Conservation (phyloP, 2,797 vertebrate genomes). For the Merluccius polli region DNA sequence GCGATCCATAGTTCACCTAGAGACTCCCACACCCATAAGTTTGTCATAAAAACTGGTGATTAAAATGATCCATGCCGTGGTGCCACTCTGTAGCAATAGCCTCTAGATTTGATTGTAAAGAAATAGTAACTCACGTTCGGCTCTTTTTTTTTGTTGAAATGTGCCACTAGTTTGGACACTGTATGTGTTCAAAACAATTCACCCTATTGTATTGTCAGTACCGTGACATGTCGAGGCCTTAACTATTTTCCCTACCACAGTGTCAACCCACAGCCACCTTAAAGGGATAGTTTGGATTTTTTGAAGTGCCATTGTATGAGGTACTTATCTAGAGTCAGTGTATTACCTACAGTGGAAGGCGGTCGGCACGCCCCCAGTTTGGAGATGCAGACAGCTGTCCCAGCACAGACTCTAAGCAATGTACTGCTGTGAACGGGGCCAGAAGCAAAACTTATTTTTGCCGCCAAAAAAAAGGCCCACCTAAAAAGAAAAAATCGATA, state of each 20-base stretch:
- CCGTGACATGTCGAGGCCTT: constrained; percentile 18
- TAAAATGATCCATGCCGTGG: constrained; percentile 42
- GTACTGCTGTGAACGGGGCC: no score
- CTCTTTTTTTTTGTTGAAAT: constrained; percentile 25
- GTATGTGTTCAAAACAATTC: constrained; percentile 10
- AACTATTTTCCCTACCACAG: constrained; percentile 10
- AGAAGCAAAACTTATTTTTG: no score
- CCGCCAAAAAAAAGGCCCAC: no score
- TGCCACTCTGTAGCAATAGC: constrained; percentile 31
- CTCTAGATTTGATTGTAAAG: constrained; percentile 41
- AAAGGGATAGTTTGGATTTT: no score
- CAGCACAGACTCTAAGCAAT: no score
- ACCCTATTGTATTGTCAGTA: constrained; percentile 20
- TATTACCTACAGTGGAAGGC: no score
- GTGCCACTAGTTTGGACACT: constrained; percentile 11
- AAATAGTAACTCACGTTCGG: constrained; percentile 20
- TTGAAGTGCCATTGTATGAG: no score
- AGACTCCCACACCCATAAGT: constrained; percentile 10
- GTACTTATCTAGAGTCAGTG: no score
- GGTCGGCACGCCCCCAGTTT: no score
- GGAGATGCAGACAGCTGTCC: no score
- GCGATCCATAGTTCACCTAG: constrained; percentile 16
- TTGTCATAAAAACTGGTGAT: constrained; percentile 34
- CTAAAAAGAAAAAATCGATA: no score
- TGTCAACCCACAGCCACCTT: constrained; percentile 4